Conservation (phyloP, 2,113 vertebrate genomes). For the Bostrychus sinensis region DNA sequence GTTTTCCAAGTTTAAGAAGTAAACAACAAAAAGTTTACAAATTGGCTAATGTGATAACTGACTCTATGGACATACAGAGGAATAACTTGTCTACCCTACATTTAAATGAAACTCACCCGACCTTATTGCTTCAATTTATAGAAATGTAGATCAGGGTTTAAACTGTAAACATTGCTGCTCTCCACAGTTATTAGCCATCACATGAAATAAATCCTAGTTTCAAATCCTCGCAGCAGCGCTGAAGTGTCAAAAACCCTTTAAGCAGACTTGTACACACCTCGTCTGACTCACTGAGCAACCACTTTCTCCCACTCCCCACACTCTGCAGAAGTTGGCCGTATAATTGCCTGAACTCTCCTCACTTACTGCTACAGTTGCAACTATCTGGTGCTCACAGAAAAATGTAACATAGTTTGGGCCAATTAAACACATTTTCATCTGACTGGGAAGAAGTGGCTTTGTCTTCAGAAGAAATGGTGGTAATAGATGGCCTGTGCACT, state of each 20-base stretch:
- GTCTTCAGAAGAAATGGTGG: neutral
- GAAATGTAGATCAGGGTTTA: neutral
- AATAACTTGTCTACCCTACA: neutral
- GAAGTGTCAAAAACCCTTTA: neutral
- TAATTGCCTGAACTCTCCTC: constrained; percentile 6
- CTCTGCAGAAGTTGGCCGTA: constrained; percentile 1
- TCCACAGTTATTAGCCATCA: no score
- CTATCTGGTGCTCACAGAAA: neutral
- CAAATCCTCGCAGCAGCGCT: neutral
- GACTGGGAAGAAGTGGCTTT: neutral
- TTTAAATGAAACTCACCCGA: neutral
- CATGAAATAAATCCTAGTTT: neutral
- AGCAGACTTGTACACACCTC: neutral
- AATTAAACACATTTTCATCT: constrained; percentile 4
- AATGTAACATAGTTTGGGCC: neutral
- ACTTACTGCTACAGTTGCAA: neutral
- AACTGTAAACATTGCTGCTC: neutral
- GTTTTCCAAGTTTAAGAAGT: neutral
- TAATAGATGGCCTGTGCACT: neutral
- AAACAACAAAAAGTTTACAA: neutral
- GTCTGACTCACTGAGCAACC: constrained; percentile 1
- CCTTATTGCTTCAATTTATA: neutral
- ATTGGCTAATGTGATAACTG: neutral
- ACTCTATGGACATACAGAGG: neutral
- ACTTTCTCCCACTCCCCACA: neutral